phyloP scores from a whole-genome alignment of 2,797 vertebrate genomes.

The Emys orbicularis region DNA sequence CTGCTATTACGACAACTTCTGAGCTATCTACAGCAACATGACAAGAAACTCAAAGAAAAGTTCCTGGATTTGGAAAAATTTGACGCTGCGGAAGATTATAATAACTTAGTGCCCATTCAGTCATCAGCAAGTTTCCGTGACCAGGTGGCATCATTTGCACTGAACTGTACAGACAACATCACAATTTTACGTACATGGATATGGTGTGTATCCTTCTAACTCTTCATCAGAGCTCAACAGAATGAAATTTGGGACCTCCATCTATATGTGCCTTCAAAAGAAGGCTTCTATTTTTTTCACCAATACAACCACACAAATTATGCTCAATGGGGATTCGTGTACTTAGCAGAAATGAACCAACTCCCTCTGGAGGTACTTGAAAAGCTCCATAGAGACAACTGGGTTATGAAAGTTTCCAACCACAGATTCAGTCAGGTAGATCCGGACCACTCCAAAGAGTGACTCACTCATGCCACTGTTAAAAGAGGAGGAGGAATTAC shows the following conservation, averaged over 20 bases:
- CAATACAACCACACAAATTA: neutral
- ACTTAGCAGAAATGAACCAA: neutral
- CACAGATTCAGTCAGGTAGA: neutral
- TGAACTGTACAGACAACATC: too few species aligned
- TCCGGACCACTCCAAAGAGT: too few species aligned
- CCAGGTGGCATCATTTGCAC: too few species aligned
- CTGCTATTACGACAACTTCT: too few species aligned
- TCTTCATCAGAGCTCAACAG: neutral
- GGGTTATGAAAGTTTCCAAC: neutral
- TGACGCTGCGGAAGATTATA: too few species aligned
- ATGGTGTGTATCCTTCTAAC: neutral
- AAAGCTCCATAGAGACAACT: neutral
- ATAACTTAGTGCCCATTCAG: too few species aligned
- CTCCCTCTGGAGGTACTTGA: neutral
- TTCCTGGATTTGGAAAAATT: too few species aligned
- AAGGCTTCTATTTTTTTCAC: neutral
- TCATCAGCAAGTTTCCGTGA: too few species aligned
- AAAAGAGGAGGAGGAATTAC: too few species aligned
- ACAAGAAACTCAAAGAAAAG: too few species aligned
- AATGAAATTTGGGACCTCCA: neutral
- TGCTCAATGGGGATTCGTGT: neutral
- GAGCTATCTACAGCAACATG: too few species aligned
- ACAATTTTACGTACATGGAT: neutral
- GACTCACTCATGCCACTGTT: too few species aligned
- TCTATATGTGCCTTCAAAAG: neutral